Evolutionary conservation across 2,888 invertebrate species (phyloP).

Genomic region (Pelosia muscerda): DNA sequence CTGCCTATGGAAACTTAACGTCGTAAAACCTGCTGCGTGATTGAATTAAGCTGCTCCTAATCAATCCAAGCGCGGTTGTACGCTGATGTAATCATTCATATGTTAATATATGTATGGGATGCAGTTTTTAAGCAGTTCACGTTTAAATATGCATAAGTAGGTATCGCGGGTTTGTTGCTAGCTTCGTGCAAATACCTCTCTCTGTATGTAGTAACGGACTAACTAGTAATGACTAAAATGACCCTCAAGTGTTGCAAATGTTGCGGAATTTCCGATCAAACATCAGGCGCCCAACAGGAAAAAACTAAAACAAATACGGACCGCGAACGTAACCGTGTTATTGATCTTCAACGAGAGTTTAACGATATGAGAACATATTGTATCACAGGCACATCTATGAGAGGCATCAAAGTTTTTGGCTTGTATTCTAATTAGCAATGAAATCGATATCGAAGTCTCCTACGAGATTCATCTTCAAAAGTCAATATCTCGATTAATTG

Average conservation of each 20-base stretch:
- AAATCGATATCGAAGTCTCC: no score
- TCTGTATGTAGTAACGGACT: no score
- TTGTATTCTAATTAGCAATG: no score
- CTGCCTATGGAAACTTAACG: not conserved
- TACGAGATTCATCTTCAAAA: no score
- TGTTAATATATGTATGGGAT: no score
- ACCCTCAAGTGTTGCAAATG: conserved; percentile 8
- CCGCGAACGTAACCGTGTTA: not conserved
- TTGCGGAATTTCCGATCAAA: conserved; percentile 20
- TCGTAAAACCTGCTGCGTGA: not conserved
- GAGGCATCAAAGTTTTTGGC: no score
- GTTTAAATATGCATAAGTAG: no score
- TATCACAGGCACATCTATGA: not conserved
- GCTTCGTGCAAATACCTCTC: no score
- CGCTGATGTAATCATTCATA: no score
- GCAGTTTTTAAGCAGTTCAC: no score
- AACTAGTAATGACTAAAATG: not conserved
- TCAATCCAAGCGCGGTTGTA: not conserved
- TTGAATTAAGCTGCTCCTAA: not conserved
- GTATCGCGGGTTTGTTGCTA: no score
- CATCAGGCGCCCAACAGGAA: conserved; percentile 21
- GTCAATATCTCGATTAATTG: no score
- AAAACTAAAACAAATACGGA: conserved; percentile 16
- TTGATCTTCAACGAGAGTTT: conserved; percentile 10
- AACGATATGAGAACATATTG: conserved; percentile 9